These are phyloP conservation scores for Malachius bipustulatus DNA, from an alignment of 2,888 invertebrate species.

Conservation along the genomic window DNA sequence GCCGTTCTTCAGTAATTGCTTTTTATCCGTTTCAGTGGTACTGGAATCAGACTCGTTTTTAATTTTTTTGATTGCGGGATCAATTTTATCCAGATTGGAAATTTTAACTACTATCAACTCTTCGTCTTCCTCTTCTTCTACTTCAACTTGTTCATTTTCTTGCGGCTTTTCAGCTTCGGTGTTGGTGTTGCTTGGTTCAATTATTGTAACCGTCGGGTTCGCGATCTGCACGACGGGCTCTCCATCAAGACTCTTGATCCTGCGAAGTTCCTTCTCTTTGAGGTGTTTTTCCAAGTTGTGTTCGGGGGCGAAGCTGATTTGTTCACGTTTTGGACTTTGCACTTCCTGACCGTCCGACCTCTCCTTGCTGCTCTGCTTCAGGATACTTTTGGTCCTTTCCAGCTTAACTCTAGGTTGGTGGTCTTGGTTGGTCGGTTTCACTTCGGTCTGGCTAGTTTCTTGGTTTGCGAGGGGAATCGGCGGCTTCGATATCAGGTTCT, in stretches of 20 bases:
- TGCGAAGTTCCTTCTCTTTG: slow-evolving; percentile 25
- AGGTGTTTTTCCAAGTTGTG: slow-evolving; percentile 20
- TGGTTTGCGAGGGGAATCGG: slow-evolving; percentile 4
- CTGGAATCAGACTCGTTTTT: neutral
- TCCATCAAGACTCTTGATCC: slow-evolving; percentile 22
- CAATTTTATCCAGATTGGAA: neutral
- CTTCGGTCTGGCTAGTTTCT: slow-evolving; percentile 6
- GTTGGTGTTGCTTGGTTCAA: neutral
- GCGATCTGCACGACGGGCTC: slow-evolving; percentile 12
- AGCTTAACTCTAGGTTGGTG: slow-evolving; percentile 18
- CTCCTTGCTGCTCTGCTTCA: slow-evolving; percentile 35
- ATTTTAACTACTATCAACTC: slow-evolving; percentile 4
- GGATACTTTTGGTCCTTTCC: slow-evolving; percentile 34
- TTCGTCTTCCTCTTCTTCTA: slow-evolving; percentile 18
- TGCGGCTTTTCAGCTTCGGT: neutral
- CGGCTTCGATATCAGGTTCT: no score
- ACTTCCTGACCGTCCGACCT: slow-evolving; percentile 23
- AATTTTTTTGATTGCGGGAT: neutral
- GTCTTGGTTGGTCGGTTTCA: slow-evolving; percentile 3
- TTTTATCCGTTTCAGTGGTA: neutral
- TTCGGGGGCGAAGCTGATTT: slow-evolving; percentile 31
- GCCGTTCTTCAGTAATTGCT: slow-evolving; percentile 5
- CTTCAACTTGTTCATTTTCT: slow-evolving; percentile 1
- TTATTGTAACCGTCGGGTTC: no score
- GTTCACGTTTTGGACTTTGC: slow-evolving; percentile 32